Base-by-base conservation (phyloP, 2,113 vertebrate genomes). In the Falcunculus frontatus region DNA sequence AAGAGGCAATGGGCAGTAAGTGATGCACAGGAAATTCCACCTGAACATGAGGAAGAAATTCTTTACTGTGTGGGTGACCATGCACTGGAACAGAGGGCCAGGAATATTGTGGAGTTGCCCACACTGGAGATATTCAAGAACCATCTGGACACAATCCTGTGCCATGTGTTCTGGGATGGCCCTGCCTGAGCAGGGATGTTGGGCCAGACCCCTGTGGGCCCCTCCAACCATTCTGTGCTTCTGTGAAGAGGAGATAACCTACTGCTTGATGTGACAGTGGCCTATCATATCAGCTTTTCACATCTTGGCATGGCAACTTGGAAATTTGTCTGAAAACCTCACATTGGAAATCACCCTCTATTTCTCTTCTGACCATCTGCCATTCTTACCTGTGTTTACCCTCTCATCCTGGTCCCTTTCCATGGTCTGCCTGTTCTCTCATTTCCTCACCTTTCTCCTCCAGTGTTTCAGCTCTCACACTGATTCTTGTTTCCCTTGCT, bases 1-100 rank as follows among this genome's bases (percentile, higher is more conserved):
- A 68, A 7, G 27, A 77, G 63, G 1, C 16, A 22, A 8, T 0
- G 7, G 65, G 50, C 41, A 73, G 37, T 0, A 8, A 35, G 0
- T 11, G 33, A 42, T n/a, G 44, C 13, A 46, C 25, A 53, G 60
- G 6, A 39, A n/a, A 1, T 46, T 67, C 22, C 23, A 37, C 60
- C 33, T 30, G 29, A n/a, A 52, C 1, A 30, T 7, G 37, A 3
- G 46, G 23, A 52, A 67, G 18, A 37, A 67, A 10, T 50, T 35
- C 18, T 33, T 65, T 29, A 14, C 29, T 53, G 4, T 47, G 20
- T 17, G 10, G 13, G 16, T 89, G 20, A 37, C 29, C 12, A 10
- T 9, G 13, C 16, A 39, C 33, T 39, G 60, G 11, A 68, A 46
- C 25, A 68, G 67, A 27, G 9, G 22, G 62, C 39, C 21, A 60